Percentiles rank a stretch among this genome's conserved stretches.
These are phyloP conservation scores for Glaucidium brasilianum DNA, from an alignment of 2,113 vertebrate species.

Conservation along the genomic window DNA sequence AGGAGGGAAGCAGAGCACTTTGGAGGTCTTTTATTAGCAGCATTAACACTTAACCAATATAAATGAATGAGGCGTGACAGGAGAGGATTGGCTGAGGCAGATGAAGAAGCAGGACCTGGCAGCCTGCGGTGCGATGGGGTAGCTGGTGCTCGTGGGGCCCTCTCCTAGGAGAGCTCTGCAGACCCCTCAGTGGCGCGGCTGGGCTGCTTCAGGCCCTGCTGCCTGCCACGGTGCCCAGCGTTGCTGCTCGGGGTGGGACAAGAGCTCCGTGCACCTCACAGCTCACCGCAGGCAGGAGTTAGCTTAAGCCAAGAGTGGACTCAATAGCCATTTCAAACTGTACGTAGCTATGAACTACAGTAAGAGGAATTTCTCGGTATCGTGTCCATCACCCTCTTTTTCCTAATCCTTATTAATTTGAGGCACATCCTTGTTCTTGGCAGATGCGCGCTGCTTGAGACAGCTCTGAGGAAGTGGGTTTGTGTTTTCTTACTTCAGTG, in stretches of 20 bases:
- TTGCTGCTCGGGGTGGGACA: accelerated
- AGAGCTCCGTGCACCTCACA: neutral
- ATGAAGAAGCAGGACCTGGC: neutral
- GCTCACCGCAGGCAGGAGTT: neutral
- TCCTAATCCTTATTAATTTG: neutral
- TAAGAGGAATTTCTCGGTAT: neutral
- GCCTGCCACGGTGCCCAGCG: neutral
- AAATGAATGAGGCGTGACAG: neutral
- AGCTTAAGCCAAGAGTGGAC: neutral
- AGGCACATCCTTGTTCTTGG: accelerated
- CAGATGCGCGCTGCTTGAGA: accelerated
- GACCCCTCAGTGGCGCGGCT: neutral
- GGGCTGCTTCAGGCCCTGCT: neutral
- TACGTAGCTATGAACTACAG: neutral
- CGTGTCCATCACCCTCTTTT: accelerated
- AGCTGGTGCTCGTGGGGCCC: neutral
- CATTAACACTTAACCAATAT: neutral
- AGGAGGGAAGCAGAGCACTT: neutral
- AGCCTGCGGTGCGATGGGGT: neutral
- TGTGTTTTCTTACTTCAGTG: neutral
- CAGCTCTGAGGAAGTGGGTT: neutral
- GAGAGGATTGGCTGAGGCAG: neutral
- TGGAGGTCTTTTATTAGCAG: neutral
- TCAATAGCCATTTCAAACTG: neutral
- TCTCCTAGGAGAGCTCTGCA: neutral